Evolutionary conservation across 2,113 vertebrate species (phyloP), one percentile per base, ranked within the genome.

Genomic region (Hippocampus guttulatus): DNA sequence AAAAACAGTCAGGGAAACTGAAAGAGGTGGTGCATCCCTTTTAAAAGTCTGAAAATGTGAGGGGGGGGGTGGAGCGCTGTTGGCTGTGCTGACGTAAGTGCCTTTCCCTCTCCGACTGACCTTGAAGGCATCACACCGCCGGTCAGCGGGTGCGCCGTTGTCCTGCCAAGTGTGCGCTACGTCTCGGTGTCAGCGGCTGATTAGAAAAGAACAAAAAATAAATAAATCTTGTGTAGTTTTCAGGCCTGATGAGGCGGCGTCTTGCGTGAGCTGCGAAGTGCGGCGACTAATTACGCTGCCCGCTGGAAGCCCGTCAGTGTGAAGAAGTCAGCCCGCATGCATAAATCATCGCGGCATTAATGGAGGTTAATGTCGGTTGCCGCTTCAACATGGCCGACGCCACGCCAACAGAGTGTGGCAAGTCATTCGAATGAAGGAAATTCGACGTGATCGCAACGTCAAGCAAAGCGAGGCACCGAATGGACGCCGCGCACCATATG

Each of bases 321-420:
- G 52, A 68, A 57, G 75, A 81, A 73, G 43, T 4, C 47, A 1
- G 25, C 2, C 77, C 25, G 1, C 64, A 76, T 52, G 72, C 80
- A 84, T 85, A 75, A 79, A 77, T 87, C 83, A 81, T 64, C 55
- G 38, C 64, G 16, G 40, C 68, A 63, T 71, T 78, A 83, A 82
- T 74, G 33, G 80, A 77, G 81, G 83, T 84, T 85, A 85, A 84
- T 78, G 64, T 14, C 69, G 76, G 71, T 49, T 81, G 43, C 71
- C 67, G 69, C 78, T 64, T 74, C 57, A 21, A 68, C 64, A 71
- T 30, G 65, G 33, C 41, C 38, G 38, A 41, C 5, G 40, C 61
- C 4, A 33, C 62, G 20, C 2, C 4, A 8, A 41, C 21, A 5
- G 30, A 33, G 40, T 41, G 9, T 9, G 33, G 3, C 9, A 11